These are phyloP conservation scores for Neolamprologus modestus DNA, from an alignment of 2,113 vertebrate genomes.

Conservation along the genomic window DNA sequence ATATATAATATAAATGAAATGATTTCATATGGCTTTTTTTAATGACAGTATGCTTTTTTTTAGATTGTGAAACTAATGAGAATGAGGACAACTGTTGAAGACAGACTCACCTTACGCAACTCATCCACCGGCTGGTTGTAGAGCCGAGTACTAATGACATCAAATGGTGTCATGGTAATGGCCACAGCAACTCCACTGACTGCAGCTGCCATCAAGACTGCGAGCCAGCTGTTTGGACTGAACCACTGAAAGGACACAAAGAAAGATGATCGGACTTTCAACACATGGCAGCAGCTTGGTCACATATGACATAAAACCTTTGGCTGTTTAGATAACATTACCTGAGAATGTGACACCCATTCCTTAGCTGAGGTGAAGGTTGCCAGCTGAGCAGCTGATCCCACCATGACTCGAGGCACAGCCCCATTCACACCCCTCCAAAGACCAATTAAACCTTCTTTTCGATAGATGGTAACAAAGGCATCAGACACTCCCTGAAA, in stretches of 20 bases:
- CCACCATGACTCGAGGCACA: conserved; percentile 86
- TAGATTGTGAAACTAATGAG: background rate
- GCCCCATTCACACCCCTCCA: conserved; percentile 89
- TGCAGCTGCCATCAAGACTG: conserved; percentile 79
- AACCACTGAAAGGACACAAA: conserved; percentile 74
- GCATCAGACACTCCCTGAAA: conserved; percentile 77
- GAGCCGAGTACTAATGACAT: conserved; percentile 89
- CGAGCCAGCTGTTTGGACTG: conserved; percentile 78
- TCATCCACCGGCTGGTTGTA: conserved; percentile 93
- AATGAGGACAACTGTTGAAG: background rate
- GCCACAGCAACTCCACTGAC: conserved; percentile 85
- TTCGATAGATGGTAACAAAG: conserved; percentile 81
- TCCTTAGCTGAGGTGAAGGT: conserved; percentile 87
- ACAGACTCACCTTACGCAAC: conserved; percentile 69
- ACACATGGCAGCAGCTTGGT: background rate
- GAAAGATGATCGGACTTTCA: background rate
- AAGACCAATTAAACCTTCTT: conserved; percentile 81
- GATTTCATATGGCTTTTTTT: background rate
- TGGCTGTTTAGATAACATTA: conserved; percentile 16
- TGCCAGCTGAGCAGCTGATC: conserved; percentile 86
- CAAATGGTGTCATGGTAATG: conserved; percentile 86
- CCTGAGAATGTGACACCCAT: conserved; percentile 74
- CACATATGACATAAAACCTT: background rate
- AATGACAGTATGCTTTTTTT: background rate
- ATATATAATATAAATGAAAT: background rate